These are phyloP conservation scores for Campoplex nolae DNA, from an alignment of 2,888 invertebrate species.

Conservation along the genomic window DNA sequence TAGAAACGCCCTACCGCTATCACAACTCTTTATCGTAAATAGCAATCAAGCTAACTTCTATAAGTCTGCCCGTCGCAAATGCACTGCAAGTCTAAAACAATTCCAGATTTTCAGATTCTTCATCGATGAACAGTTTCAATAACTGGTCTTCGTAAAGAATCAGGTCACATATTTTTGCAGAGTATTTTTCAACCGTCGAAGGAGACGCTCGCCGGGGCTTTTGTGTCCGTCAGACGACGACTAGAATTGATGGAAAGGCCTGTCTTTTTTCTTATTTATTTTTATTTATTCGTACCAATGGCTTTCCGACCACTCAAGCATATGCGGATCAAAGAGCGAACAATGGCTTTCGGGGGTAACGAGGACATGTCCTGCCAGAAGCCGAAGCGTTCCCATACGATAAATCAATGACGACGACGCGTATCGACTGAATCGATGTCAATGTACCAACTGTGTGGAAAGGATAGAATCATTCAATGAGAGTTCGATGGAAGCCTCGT, in stretches of 20 bases:
- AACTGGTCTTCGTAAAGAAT: constrained; percentile 50
- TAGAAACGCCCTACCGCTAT: constrained; percentile 40
- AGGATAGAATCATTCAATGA: constrained; percentile 26
- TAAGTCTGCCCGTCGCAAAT: not conserved
- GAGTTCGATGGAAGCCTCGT: constrained; percentile 38
- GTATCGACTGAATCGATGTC: constrained; percentile 25
- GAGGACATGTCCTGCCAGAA: constrained; percentile 74
- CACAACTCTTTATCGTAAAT: constrained; percentile 41
- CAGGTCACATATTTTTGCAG: constrained; percentile 31
- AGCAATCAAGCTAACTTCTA: not conserved
- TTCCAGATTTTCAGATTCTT: constrained; percentile 27
- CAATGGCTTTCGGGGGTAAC: constrained; percentile 76
- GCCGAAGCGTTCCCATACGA: constrained; percentile 62
- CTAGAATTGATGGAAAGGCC: constrained; percentile 35
- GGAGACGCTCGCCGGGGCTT: not conserved
- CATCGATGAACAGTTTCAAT: constrained; percentile 38
- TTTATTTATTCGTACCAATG: constrained; percentile 33
- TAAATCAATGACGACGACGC: constrained; percentile 63
- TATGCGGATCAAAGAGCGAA: constrained; percentile 70
- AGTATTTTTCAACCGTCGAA: constrained; percentile 26
- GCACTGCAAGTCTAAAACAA: constrained; percentile 19
- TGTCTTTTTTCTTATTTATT: constrained; percentile 27
- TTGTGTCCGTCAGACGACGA: constrained; percentile 34
- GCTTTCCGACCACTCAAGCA: not conserved
- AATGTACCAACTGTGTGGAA: constrained; percentile 15